Conservation (phyloP, 2,113 vertebrate genomes). For the Anas platyrhynchos region DNA sequence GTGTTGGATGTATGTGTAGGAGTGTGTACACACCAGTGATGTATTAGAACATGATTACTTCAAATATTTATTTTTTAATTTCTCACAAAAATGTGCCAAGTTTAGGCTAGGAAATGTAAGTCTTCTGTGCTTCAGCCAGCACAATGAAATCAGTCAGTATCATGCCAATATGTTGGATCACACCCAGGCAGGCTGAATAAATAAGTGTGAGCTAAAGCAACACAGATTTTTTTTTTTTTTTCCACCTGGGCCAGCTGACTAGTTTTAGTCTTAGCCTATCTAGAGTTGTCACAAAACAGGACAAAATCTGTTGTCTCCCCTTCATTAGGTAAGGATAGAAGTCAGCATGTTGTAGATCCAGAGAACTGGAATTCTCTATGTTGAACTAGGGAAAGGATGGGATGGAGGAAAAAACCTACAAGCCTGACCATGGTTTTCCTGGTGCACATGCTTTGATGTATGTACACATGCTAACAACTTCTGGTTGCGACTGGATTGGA, state of each 20-base stretch:
- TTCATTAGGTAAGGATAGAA: accelerated
- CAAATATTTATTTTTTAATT: not conserved
- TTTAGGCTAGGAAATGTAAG: not conserved
- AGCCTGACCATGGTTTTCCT: not conserved
- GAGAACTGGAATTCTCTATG: not conserved
- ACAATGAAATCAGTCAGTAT: not conserved
- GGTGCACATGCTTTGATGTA: not conserved
- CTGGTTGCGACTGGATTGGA: not conserved
- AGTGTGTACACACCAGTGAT: not conserved
- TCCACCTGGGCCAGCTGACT: not conserved
- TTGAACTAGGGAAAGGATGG: not conserved
- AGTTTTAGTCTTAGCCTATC: not conserved
- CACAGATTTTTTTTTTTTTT: not conserved
- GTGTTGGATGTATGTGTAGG: not conserved
- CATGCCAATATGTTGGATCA: not conserved
- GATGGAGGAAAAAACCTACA: not conserved
- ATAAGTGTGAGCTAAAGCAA: not conserved
- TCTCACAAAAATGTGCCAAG: not conserved
- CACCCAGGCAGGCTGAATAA: not conserved
- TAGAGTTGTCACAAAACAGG: not conserved
- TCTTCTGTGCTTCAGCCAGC: not conserved
- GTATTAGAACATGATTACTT: not conserved
- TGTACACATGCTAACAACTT: not conserved
- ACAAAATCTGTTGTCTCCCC: not conserved
- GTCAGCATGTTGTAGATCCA: not conserved